Evolutionary conservation across 2,888 invertebrate genomes (phyloP), one percentile per base, ranked within the genome.

Genomic region (Ceramica pisi): DNA sequence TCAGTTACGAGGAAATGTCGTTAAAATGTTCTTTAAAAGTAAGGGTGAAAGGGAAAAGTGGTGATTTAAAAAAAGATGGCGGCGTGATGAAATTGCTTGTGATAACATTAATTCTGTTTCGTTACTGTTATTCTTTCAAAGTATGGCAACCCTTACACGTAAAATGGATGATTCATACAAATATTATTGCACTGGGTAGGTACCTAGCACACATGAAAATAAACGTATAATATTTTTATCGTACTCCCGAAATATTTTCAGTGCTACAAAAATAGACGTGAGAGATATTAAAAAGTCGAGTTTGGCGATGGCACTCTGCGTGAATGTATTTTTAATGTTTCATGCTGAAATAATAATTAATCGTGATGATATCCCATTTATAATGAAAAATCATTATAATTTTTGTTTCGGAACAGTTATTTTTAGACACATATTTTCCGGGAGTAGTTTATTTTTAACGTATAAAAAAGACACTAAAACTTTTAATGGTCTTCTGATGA

Each of bases 151-250:
- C 67, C 55, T 71, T 56, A 26, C 46, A 35, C 53, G 10, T 38
- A 56, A 63, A 65, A n/a, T 35, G 12, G 21, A 56, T 71, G 68
- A 80, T 71, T 76, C 71, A 76, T 66, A 56, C 59, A 68, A 75
- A 50, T 35, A 50, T 63, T 63, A 51, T 66, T 55, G 71, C 48
- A 55, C 23, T 67, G 53, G 21, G n/a, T 48, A 21, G n/a, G n/a
- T n/a, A n/a, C n/a, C n/a, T 23, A 57, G 62, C 62, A 19, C n/a
- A 38, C 38, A 60, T n/a, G 35, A 50, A 63, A 56, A 66, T 80
- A 73, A 77, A 80, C 59, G 68, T 78, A 80, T 78, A 57, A 78
- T 71, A 67, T 67, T 63, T 74, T 67, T 71, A 69, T 48, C 63
- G 53, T 62, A 62, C 59, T 56, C 26, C 9, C 62, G 71, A 67